Base-by-base conservation (phyloP, 2,888 invertebrate species). In the Orthonychiurus folsomi region DNA sequence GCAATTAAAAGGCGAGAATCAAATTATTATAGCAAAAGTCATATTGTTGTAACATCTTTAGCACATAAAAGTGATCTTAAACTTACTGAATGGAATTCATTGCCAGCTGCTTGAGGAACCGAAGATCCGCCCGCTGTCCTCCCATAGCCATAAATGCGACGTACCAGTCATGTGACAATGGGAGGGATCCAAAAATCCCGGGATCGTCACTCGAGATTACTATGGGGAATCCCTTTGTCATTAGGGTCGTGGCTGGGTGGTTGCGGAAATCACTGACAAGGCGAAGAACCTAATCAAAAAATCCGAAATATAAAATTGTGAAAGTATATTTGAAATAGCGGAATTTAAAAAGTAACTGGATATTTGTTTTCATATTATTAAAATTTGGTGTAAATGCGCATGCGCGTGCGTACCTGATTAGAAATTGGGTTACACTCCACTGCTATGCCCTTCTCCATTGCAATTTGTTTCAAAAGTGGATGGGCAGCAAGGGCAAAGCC, bases 401-500 rank as follows among this genome's bases (percentile, higher is more conserved):
- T n/a, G n/a, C 26, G 24, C 89, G 78, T 1, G 0, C 77, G 56
- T 60, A 80, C 86, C 75, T 86, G 83, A 77, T 91, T 90, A 0
- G 90, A 90, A 66, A 91, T 83, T 0, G 90, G 86, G 76, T 85
- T 86, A 1, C 89, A 80, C 78, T 91, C 90, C 24, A 89, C 77
- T 0, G 86, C 86, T 27, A 89, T 87, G 28, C 82, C 78, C 18
- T 78, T 79, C 37, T 81, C 77, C 61, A 81, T 79, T 0, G 84
- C 80, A 65, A 82, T 75, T 63, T 83, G 77, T 74, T 86, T 74
- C 0, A 88, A 76, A 27, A 80, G 69, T 0, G 90, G 89, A 76
- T 90, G 90, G 74, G 88, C 88, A 0, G 81, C 75, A 28, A 89
- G 74, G 0, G 86, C 87, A 69, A 84, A 89, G 1, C 85, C 90